Evolutionary conservation across 30 jellyfish, hydroid and myxozoan species (phyloP), one percentile per base, ranked within the genome.

Genomic region (Aurelia aurita): DNA sequence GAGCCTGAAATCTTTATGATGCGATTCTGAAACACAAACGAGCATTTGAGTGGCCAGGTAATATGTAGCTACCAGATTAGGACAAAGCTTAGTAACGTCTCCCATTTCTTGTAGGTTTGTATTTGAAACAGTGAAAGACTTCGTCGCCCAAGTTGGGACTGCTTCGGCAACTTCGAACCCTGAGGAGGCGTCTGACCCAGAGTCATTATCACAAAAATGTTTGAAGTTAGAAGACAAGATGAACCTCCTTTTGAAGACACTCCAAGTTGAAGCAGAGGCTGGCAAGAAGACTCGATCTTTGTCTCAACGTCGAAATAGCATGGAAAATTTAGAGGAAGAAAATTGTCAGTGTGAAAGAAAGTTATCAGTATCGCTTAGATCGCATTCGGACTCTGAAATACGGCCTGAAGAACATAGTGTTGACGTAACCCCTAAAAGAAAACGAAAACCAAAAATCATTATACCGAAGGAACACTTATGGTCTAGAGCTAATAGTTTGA

Each of bases 401-500:
- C 47, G 80, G 19, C 66, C 31, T 22, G 96, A 88, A 49, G 97
- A 81, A 57, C 22, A 74, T 11, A 25, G 43, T 11, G 58, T 51
- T 18, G 94, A 79, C 15, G 49, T 67, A 13, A 25, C 65, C 12
- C 90, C 92, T 13, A 87, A 78, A 65, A 72, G 86, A 62, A 93
- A 77, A 71, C 65, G 95, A 15, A 91, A 91, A 57, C 98, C 87
- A 57, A 91, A 91, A 72, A 76, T 80, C 13, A 66, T 77, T 49
- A 87, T 93, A 3, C 96, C 97, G 25, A 93, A 89, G 34, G 98
- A 93, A 61, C 98, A 93, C 61, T 62, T 93, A 29, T 93, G 98
- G 98, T 93, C 98, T 53, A 72, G 98, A 39, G 98, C 96, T 18
- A 93, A 87, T 59, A 93, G 98, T 31, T 87, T 93, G 64, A 93